Evolutionary conservation across 2,888 invertebrate species (phyloP), one percentile per base, ranked within the genome.

Genomic region (Macrophya alboannulata): DNA sequence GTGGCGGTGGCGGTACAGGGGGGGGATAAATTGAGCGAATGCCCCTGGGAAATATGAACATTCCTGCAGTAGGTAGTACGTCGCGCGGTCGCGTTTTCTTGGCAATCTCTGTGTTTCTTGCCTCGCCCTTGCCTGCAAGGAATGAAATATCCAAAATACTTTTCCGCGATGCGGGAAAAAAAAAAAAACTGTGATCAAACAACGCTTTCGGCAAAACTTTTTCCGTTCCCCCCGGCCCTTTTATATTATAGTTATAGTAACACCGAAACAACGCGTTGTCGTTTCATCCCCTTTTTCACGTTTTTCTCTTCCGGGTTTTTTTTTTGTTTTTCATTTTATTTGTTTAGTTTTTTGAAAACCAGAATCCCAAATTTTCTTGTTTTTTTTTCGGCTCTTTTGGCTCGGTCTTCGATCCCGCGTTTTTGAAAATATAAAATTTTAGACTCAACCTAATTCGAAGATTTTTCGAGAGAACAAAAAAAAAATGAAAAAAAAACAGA

Each of bases 61-160:
- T 82, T 40, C 62, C 82, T 25, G 55, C n/a, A 48, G 31, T 31
- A 31, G 65, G 65, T 62, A 17, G 10, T 12, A 62, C 12, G 25
- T 21, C 62, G 62, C 62, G 12, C n/a, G 37, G 55, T 79, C 10
- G 31, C 79, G 51, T 10, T n/a, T 45, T 48, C 25, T 37, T 37
- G 9, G 55, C 55, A 79, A 79, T 76, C 76, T 79, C 59, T 79
- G 55, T 79, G 55, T 55, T 10, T 43, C 43, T 31, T 37, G 6
- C 40, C n/a, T 21, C 43, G 31, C 6, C 2, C 40, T 31, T n/a
- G n/a, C 25, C 17, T 65, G 37, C 65, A 1, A 17, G 82, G 82
- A 65, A 65, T 82, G 82, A 82, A 82, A 82, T 82, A 83, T 83
- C 83, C 48, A 83, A 83, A 83, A 83, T 83, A 83, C 83, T 83